phyloP scores from a whole-genome alignment of 2,113 vertebrate genomes.

The Neogobius melanostomus region DNA sequence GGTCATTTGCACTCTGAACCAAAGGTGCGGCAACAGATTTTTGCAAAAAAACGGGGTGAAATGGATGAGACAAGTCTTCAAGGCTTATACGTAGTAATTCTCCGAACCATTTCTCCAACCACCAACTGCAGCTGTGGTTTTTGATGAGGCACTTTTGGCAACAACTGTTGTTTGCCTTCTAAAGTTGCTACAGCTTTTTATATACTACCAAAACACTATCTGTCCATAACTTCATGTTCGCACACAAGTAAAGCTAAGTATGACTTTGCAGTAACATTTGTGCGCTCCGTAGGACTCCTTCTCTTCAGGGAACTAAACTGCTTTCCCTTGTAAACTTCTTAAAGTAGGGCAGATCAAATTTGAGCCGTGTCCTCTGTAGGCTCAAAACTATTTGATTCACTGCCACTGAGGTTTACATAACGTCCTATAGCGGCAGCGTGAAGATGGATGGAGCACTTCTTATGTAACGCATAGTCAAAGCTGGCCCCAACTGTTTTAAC shows the following conservation, averaged over 20 bases:
- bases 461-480: neutral
- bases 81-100: neutral
- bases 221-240: too few species aligned
- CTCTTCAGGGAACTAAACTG: neutral
- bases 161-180: neutral
- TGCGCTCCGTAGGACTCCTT: neutral
- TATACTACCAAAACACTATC: too few species aligned
- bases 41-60: neutral
- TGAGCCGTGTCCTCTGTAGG: constrained; percentile 21
- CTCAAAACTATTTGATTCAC: constrained; percentile 26
- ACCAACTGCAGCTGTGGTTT: neutral
- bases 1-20: too few species aligned
- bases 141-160: neutral
- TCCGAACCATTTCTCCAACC: neutral
- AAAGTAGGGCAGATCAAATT: constrained; percentile 31
- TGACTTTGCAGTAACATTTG: neutral
- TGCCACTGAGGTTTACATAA: constrained; percentile 43
- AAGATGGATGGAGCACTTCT: constrained; percentile 4
- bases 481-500: neutral
- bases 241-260: neutral
- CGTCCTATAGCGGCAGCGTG: constrained; percentile 18
- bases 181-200: too few species aligned
- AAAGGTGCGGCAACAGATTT: too few species aligned
- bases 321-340: neutral
- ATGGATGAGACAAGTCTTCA: neutral